Evolutionary conservation across 2,888 invertebrate species (phyloP).

Genomic region (Exephanes ischioxanthus): DNA sequence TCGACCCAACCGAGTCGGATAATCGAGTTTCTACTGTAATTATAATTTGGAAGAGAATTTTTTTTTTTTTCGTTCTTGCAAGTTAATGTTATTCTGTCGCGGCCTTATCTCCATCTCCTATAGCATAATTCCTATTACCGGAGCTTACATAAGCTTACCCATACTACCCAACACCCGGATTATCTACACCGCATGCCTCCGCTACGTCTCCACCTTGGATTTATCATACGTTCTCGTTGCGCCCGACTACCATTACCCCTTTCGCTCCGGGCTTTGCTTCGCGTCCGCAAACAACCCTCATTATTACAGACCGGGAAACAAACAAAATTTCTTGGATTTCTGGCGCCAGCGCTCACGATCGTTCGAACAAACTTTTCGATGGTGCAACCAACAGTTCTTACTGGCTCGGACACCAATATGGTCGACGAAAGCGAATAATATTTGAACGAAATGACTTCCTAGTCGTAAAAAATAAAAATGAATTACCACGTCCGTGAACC

Average conservation of each 20-base stretch:
- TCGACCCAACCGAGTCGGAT: no score
- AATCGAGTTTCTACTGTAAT: not conserved
- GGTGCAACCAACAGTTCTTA: not conserved
- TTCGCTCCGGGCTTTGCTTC: not conserved
- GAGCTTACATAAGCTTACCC: not conserved
- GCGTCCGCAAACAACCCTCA: not conserved
- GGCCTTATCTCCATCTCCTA: constrained; percentile 31
- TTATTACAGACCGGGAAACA: not conserved
- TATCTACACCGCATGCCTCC: constrained; percentile 42
- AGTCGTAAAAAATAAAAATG: not conserved
- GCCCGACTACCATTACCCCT: not conserved
- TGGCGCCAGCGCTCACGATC: no score
- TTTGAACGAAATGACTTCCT: not conserved
- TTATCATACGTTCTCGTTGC: constrained; percentile 11
- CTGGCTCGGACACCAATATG: no score
- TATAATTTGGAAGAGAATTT: not conserved
- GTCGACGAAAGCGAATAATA: not conserved
- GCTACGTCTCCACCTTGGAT: constrained; percentile 26
- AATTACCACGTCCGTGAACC: not conserved
- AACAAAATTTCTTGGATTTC: not conserved
- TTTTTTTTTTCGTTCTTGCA: not conserved
- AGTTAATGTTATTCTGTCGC: not conserved
- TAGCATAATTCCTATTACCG: not conserved
- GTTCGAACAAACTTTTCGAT: not conserved
- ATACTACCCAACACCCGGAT: constrained; percentile 1